Conservation (phyloP, 2,113 vertebrate genomes). For the Prolemur simus region DNA sequence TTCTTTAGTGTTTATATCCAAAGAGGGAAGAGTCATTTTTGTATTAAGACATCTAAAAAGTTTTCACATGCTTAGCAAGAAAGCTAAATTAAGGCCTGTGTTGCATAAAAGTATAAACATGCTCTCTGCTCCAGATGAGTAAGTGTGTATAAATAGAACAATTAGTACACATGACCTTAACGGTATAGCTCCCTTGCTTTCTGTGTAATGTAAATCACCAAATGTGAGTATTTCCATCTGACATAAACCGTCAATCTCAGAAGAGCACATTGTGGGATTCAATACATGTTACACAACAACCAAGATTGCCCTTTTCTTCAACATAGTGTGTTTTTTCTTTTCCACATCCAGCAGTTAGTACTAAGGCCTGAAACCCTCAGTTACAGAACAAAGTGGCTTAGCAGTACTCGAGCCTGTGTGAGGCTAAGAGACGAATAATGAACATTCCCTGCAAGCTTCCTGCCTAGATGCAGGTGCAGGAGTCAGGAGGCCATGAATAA, state of each 20-base stretch:
- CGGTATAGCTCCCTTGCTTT: constrained; percentile 9
- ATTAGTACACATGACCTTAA: not conserved
- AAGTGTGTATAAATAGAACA: constrained; percentile 69
- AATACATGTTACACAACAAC: constrained; percentile 46
- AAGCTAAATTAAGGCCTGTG: constrained; percentile 68
- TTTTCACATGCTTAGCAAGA: constrained; percentile 49
- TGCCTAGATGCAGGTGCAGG: constrained; percentile 86
- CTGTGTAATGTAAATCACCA: constrained; percentile 61
- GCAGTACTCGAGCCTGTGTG: constrained; percentile 76
- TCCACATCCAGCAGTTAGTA: constrained; percentile 59
- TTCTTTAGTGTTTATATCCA: not conserved
- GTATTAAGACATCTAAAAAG: constrained; percentile 17
- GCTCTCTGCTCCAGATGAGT: constrained; percentile 65
- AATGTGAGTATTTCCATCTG: constrained; percentile 59
- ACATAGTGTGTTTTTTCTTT: not conserved
- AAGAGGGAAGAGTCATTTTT: constrained; percentile 38
- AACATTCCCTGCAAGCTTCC: constrained; percentile 80
- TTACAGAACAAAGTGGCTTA: constrained; percentile 82
- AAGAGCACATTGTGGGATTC: constrained; percentile 22
- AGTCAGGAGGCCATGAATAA: constrained; percentile 85
- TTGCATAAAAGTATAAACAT: constrained; percentile 65
- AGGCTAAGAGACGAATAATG: constrained; percentile 81
- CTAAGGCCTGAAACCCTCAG: constrained; percentile 75
- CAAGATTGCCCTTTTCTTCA: constrained; percentile 57
- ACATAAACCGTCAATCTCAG: constrained; percentile 51